phyloP scores from a whole-genome alignment of 1,140 invertebrate genomes.

The Drosophila sp. region DNA sequence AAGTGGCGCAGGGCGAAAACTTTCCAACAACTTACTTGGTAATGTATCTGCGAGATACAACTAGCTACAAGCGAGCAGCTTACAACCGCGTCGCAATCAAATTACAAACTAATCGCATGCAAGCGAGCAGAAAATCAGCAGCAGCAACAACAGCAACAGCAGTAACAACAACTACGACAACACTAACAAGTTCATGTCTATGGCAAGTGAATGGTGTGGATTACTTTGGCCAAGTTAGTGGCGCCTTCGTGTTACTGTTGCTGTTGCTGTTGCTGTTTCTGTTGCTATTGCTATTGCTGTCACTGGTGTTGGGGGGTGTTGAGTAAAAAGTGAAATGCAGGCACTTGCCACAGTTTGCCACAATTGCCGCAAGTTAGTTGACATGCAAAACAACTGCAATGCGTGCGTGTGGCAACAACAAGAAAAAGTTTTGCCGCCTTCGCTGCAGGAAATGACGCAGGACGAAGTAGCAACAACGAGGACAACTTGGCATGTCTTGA shows the following conservation, averaged over 20 bases:
- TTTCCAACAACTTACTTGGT: slow-evolving; percentile 64
- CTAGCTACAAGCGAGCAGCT: slow-evolving; percentile 27
- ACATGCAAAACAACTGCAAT: slow-evolving; percentile 79
- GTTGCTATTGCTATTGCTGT: slow-evolving; percentile 18
- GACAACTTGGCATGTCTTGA: slow-evolving; percentile 58
- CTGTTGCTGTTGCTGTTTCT: slow-evolving; percentile 5
- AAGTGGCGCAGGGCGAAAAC: slow-evolving; percentile 56
- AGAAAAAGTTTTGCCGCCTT: slow-evolving; percentile 38
- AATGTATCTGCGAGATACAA: slow-evolving; percentile 48
- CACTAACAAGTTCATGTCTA: slow-evolving; percentile 61
- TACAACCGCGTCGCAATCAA: slow-evolving; percentile 66
- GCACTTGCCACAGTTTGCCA: slow-evolving; percentile 29
- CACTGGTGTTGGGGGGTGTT: too few relatives aligned
- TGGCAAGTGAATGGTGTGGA: slow-evolving; percentile 54
- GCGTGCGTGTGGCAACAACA: slow-evolving; percentile 72
- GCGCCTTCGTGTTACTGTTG: slow-evolving; percentile 27
- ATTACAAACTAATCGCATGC: slow-evolving; percentile 83
- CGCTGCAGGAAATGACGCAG: slow-evolving; percentile 48
- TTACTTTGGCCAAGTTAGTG: slow-evolving; percentile 52
- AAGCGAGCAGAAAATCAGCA: slow-evolving; percentile 62
- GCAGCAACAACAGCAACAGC: slow-evolving; percentile 34
- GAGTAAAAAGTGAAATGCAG: slow-evolving; percentile 55
- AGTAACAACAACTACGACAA: slow-evolving; percentile 24
- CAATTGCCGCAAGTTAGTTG: slow-evolving; percentile 24
- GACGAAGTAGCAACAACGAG: slow-evolving; percentile 47